phyloP scores from a whole-genome alignment of 2,113 vertebrate genomes.

The Muntiacus reevesi region DNA sequence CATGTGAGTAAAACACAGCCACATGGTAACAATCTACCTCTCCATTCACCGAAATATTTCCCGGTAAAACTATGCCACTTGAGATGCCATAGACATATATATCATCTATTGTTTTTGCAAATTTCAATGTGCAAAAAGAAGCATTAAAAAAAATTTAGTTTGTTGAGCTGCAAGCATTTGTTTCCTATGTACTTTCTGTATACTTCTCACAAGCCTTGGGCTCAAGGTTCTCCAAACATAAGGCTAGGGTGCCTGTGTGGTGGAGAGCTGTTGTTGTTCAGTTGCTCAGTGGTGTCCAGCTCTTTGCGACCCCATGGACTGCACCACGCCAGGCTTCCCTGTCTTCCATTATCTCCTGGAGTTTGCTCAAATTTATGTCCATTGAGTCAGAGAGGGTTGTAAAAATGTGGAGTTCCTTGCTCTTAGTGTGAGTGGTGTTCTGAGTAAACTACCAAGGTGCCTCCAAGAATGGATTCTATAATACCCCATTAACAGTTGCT shows the following conservation, averaged over 20 bases:
- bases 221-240: not conserved
- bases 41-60: conserved; percentile 2
- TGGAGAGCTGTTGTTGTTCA: not conserved
- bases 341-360: not conserved
- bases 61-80: not conserved
- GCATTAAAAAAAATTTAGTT: not conserved
- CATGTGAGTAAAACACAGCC: conserved; percentile 55
- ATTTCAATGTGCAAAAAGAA: conserved; percentile 4
- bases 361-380: not conserved
- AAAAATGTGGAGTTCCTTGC: not conserved
- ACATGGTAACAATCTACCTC: conserved; percentile 13
- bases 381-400: not conserved
- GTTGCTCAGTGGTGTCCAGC: not conserved
- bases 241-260: not conserved
- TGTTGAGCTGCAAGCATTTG: not conserved
- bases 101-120: not conserved
- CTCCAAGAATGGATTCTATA: not conserved
- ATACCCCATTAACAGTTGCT: not conserved
- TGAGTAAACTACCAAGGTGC: not conserved
- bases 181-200: not conserved
- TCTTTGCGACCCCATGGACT: not conserved
- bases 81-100: not conserved
- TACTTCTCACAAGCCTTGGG: not conserved
- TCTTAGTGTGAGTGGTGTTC: not conserved
- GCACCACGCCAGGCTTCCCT: not conserved